A percentile compares a stretch with the other conserved stretches of the same genome.
These are phyloP conservation scores for Mylabris sibirica DNA, from an alignment of 2,888 invertebrate genomes.

Conservation along the genomic window DNA sequence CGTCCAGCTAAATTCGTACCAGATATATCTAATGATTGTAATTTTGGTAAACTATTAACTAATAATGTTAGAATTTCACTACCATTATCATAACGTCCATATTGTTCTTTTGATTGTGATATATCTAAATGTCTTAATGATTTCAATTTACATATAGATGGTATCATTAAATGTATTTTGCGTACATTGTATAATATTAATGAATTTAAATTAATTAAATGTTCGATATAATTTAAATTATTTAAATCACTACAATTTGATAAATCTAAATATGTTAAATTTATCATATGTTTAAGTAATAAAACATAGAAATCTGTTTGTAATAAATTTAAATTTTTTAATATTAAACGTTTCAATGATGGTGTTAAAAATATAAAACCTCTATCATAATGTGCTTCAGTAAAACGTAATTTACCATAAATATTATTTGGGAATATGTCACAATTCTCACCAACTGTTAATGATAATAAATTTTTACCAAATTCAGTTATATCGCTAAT, in stretches of 20 bases:
- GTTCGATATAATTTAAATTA: constrained; percentile 72
- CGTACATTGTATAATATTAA: constrained; percentile 84
- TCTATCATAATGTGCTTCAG: constrained; percentile 55
- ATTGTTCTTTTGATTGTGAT: constrained; percentile 76
- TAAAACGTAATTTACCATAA: constrained; percentile 43
- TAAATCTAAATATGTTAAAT: constrained; percentile 75
- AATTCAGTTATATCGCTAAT: constrained; percentile 74
- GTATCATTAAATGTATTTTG: constrained; percentile 69
- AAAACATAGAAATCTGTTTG: constrained; percentile 64
- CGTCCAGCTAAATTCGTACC: constrained; percentile 94
- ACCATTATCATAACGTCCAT: constrained; percentile 77
- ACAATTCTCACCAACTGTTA: constrained; percentile 75
- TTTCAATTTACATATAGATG: constrained; percentile 67
- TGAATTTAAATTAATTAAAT: constrained; percentile 73
- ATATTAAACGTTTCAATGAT: constrained; percentile 66
- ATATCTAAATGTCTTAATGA: constrained; percentile 81
- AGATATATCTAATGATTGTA: constrained; percentile 91
- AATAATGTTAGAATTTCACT: constrained; percentile 76
- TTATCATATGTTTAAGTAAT: constrained; percentile 67
- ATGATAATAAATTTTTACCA: constrained; percentile 72
- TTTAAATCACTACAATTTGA: constrained; percentile 71
- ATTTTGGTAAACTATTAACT: constrained; percentile 74
- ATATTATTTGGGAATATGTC: constrained; percentile 64
- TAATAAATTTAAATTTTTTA: constrained; percentile 65
- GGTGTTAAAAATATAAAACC: constrained; percentile 69